Conservation (phyloP, 2,113 vertebrate genomes). For the human (Homo sapiens) region DNA sequence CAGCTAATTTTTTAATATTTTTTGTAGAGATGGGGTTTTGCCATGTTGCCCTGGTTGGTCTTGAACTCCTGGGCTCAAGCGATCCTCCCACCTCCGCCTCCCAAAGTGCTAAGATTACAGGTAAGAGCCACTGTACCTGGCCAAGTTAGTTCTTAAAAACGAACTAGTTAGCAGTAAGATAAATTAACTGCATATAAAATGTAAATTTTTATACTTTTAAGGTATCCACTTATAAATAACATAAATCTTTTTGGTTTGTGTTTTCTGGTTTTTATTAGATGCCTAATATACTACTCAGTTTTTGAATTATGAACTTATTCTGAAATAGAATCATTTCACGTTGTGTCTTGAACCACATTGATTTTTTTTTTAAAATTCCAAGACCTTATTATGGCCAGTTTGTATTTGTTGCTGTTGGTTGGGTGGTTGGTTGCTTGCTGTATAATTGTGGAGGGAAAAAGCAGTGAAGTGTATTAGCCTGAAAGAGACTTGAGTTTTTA, state of each 20-base stretch:
- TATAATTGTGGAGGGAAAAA: not conserved
- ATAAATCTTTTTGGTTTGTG: not conserved
- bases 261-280: constrained; percentile 16
- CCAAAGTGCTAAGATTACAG: too few relatives aligned
- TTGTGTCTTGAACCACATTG: not conserved
- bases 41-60: too few relatives aligned
- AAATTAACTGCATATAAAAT: not conserved
- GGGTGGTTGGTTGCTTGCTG: not conserved
- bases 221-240: not conserved
- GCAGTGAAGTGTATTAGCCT: not conserved
- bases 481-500: not conserved
- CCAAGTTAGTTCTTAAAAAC: not conserved
- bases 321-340: constrained; percentile 23
- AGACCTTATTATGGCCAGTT: not conserved
- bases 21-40: too few relatives aligned
- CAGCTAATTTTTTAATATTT: too few relatives aligned
- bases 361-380: not conserved
- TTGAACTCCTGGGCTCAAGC: too few relatives aligned
- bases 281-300: not conserved
- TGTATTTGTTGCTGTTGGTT: not conserved
- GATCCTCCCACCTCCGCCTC: too few relatives aligned
- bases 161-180: not conserved
- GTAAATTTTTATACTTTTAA: not conserved
- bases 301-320: constrained; percentile 32
- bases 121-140: too few relatives aligned